These are phyloP conservation scores for Drosophila dunni DNA, from an alignment of 1,140 invertebrate species.

Conservation along the genomic window DNA sequence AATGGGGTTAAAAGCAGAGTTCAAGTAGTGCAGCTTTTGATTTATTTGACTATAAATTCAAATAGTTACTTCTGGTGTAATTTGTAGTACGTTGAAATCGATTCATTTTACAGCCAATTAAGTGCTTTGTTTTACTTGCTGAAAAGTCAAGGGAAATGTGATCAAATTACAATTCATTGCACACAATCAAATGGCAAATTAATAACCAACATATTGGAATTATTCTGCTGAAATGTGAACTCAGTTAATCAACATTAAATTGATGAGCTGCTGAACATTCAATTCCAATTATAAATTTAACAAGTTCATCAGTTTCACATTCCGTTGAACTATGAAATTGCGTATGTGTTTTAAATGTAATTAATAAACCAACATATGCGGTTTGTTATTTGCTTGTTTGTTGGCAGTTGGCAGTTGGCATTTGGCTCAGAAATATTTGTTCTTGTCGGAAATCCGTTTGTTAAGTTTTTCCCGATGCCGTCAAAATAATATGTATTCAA, in stretches of 20 bases:
- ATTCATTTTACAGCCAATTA: too few species aligned
- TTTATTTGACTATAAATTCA: too few species aligned
- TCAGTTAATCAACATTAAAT: conserved; percentile 2
- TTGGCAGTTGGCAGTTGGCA: conserved; percentile 20
- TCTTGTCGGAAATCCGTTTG: conserved; percentile 3
- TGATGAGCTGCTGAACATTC: conserved; percentile 6
- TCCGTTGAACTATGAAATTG: conserved; percentile 24
- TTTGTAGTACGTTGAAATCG: too few species aligned
- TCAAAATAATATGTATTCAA: conserved; percentile 64
- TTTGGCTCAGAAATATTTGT: conserved; percentile 8
- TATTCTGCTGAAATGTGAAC: neutral
- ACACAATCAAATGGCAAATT: neutral
- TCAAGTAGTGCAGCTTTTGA: too few species aligned
- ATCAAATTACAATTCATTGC: conserved; percentile 10
- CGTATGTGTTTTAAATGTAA: conserved; percentile 7
- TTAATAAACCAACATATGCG: conserved; percentile 25
- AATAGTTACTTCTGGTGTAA: too few species aligned
- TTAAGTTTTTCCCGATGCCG: conserved; percentile 14
- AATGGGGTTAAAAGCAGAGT: too few species aligned
- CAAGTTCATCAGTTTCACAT: neutral
- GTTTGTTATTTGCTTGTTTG: conserved; percentile 28
- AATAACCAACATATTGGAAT: neutral
- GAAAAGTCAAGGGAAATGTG: neutral
- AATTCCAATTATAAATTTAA: conserved; percentile 31
- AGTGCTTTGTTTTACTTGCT: neutral